Percentiles rank a stretch among this genome's conserved stretches.
phyloP scores from a whole-genome alignment of 2,888 invertebrate species.

The Hecatera dysodea region DNA sequence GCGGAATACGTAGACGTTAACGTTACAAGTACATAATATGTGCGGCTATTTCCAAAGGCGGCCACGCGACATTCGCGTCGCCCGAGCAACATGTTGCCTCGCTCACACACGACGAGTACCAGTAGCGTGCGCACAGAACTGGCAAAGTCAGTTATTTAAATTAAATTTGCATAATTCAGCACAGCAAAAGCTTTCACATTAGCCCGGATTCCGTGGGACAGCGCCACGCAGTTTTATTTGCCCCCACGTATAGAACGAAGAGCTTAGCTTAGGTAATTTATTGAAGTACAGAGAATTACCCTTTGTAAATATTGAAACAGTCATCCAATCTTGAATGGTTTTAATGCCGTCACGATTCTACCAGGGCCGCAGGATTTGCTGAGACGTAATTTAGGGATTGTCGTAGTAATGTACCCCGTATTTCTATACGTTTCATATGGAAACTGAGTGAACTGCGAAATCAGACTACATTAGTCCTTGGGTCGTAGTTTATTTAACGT shows the following conservation, averaged over 20 bases:
- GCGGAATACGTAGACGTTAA: slow-evolving; percentile 52
- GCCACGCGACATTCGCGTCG: slow-evolving; percentile 45
- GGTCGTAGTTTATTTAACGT: slow-evolving; percentile 1
- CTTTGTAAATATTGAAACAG: slow-evolving; percentile 61
- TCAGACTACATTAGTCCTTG: slow-evolving; percentile 12
- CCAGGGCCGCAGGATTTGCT: slow-evolving; percentile 35
- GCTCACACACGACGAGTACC: slow-evolving; percentile 50
- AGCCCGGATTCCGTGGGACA: slow-evolving; percentile 70
- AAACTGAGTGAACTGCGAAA: slow-evolving; percentile 24
- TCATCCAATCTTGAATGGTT: slow-evolving; percentile 54
- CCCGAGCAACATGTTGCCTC: slow-evolving; percentile 43
- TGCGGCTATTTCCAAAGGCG: slow-evolving; percentile 50
- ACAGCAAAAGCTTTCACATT: slow-evolving; percentile 79
- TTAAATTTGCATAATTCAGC: slow-evolving; percentile 82
- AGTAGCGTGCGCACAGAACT: slow-evolving; percentile 68
- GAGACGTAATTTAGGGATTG: slow-evolving; percentile 40
- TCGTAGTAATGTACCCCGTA: slow-evolving; percentile 24
- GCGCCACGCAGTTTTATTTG: slow-evolving; percentile 55
- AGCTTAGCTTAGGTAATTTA: slow-evolving; percentile 55
- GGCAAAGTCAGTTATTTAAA: slow-evolving; percentile 80
- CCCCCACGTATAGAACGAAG: slow-evolving; percentile 27
- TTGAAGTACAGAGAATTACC: slow-evolving; percentile 54
- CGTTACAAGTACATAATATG: slow-evolving; percentile 61
- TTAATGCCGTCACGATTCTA: slow-evolving; percentile 45
- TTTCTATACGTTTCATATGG: slow-evolving; percentile 35